These are phyloP conservation scores for Mesocentrotus franciscanus DNA, from an alignment of 53 echinoderm and acorn worm genomes.

Conservation along the genomic window DNA sequence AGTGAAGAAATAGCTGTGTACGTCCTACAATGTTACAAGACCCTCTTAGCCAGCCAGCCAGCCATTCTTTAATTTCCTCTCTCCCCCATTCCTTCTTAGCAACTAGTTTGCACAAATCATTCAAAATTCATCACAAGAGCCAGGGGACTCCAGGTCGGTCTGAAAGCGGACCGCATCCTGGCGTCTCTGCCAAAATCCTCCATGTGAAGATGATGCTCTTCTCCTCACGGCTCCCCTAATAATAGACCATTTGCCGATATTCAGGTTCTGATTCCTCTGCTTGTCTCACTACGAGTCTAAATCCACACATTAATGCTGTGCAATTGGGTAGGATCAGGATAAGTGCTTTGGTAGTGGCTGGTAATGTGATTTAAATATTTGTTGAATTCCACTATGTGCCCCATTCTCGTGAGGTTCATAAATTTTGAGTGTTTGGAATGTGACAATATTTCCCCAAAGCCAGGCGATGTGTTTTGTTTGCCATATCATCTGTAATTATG, in stretches of 20 bases:
- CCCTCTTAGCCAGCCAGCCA: not conserved
- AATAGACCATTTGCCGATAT: not conserved
- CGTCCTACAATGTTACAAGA: slow-evolving; percentile 30
- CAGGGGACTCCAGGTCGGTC: not conserved
- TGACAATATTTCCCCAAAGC: not conserved
- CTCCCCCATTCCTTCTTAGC: not conserved
- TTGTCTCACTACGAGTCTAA: not conserved
- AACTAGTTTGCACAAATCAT: slow-evolving; percentile 49
- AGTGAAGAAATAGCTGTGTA: not conserved
- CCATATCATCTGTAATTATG: not conserved
- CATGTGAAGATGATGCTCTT: not conserved
- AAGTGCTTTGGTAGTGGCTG: not conserved
- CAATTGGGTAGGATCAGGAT: not conserved
- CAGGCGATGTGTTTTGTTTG: not conserved
- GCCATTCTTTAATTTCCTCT: slow-evolving; percentile 13
- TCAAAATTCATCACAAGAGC: slow-evolving; percentile 49
- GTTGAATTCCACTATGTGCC: slow-evolving; percentile 3
- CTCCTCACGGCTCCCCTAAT: not conserved
- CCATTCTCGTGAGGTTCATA: not conserved
- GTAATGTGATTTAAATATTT: slow-evolving; percentile 15
- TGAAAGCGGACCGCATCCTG: slow-evolving; percentile 6
- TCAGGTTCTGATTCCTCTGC: not conserved
- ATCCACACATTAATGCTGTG: not conserved
- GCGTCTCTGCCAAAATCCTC: slow-evolving; percentile 21
- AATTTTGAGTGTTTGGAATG: not conserved